Evolutionary conservation across 2,888 invertebrate genomes (phyloP), one percentile per base, ranked within the genome.

Genomic region (Mechanitis messenoides): DNA sequence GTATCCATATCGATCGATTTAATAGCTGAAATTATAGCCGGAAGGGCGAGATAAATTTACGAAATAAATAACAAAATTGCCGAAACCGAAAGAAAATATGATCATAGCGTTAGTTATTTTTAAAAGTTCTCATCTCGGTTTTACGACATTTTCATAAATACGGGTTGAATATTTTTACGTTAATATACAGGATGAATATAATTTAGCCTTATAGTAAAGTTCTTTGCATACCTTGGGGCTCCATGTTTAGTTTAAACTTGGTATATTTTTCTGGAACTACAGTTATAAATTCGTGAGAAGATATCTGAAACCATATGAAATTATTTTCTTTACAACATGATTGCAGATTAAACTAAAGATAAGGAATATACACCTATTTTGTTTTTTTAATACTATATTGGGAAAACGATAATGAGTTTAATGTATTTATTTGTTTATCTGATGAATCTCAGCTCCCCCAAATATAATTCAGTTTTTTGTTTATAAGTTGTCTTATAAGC

Each of bases 211-310:
- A 47, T 47, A 20, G 47, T 5, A 47, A 12, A 20, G 12, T 58
- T 53, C 38, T 42, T 45, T 45, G n/a, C 50, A 38, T 45, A 53
- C 45, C 45, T 33, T 54, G 58, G n/a, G 53, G 54, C 45, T 4
- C 35, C 53, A 45, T 45, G 45, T 59, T 54, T 54, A 54, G 45
- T 45, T 59, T 59, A 53, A 54, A 59, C 33, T 59, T 45, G 33
- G 53, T 53, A 53, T 53, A 59, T 59, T 59, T 59, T 47, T 45
- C 45, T 54, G 7, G 33, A 33, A 54, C 31, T n/a, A 33, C 45
- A 38, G 3, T 54, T 45, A n/a, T 53, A 12, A 11, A 42, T 53
- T 47, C 20, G 28, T 47, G 47, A 47, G 6, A 53, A 33, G 45
- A 59, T 45, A 45, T 59, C 53, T 47, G 6, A 47, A 47, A 47